A percentile compares a stretch with the other conserved stretches of the same genome.
These are phyloP conservation scores for Ectropis crepuscularia DNA, from an alignment of 2,888 invertebrate species.

Conservation along the genomic window DNA sequence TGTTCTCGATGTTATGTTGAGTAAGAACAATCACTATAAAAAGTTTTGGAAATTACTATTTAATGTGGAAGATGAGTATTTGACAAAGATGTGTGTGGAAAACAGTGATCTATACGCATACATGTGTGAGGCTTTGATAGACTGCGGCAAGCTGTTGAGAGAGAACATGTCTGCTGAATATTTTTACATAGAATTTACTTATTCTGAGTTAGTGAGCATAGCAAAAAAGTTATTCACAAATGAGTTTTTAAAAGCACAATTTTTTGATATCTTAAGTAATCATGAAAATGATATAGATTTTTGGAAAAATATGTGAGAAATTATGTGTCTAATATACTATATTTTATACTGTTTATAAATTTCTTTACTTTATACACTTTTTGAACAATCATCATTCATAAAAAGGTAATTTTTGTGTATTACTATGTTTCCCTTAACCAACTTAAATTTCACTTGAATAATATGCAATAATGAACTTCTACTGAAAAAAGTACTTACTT, in stretches of 20 bases:
- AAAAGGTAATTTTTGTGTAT: too few species aligned
- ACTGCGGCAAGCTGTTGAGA: constrained; percentile 67
- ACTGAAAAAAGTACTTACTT: too few species aligned
- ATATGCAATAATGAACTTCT: too few species aligned
- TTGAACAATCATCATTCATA: too few species aligned
- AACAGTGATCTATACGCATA: constrained; percentile 60
- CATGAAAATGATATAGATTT: constrained; percentile 69
- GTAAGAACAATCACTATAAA: constrained; percentile 54
- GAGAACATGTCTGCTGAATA: constrained; percentile 68
- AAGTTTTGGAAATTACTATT: constrained; percentile 68
- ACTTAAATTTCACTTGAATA: too few species aligned
- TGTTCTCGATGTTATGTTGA: constrained; percentile 54
- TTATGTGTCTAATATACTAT: constrained; percentile 25
- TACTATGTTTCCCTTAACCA: too few species aligned
- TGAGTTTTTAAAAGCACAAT: constrained; percentile 66
- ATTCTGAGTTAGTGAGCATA: constrained; percentile 74
- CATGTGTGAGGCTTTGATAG: constrained; percentile 66
- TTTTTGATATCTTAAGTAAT: constrained; percentile 72
- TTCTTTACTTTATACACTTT: too few species aligned
- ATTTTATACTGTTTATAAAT: too few species aligned
- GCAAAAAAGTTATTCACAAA: constrained; percentile 70
- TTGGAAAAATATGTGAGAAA: constrained; percentile 65
- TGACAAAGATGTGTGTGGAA: constrained; percentile 63
- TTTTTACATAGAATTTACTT: constrained; percentile 79
- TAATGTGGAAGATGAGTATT: constrained; percentile 54